phyloP scores from a whole-genome alignment of 1,140 invertebrate genomes.

The Musca domestica region DNA sequence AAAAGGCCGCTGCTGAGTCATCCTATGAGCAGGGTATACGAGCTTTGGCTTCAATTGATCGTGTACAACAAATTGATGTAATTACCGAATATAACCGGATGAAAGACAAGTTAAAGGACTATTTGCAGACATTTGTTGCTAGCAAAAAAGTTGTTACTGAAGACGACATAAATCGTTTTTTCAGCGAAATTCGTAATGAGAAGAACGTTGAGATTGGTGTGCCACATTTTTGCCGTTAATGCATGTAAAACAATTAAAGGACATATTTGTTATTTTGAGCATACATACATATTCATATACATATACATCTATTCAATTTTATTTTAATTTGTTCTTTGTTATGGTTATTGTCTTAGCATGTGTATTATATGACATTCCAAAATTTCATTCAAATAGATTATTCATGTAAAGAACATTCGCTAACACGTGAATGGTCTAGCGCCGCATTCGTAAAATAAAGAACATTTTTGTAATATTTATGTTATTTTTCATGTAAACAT shows the following conservation, averaged over 20 bases:
- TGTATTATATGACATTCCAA: too few species aligned
- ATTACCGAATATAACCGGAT: conserved; percentile 84
- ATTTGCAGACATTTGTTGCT: conserved; percentile 82
- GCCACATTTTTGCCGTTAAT: conserved; percentile 70
- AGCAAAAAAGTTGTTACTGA: conserved; percentile 82
- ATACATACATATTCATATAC: not conserved
- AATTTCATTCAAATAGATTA: not conserved
- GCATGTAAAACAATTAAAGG: not conserved
- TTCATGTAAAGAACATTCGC: too few species aligned
- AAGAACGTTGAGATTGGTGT: conserved; percentile 60
- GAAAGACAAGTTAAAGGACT: conserved; percentile 80
- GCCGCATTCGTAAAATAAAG: too few species aligned
- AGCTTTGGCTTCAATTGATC: conserved; percentile 73
- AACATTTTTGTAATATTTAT: too few species aligned
- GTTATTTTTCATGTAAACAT: not conserved
- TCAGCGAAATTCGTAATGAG: conserved; percentile 76
- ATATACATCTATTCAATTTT: not conserved
- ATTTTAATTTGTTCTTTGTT: too few species aligned
- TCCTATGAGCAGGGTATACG: conserved; percentile 75
- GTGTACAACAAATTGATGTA: conserved; percentile 80
- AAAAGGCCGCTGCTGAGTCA: conserved; percentile 55
- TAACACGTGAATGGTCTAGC: too few species aligned
- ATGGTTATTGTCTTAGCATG: too few species aligned
- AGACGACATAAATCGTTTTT: conserved; percentile 90
- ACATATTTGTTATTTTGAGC: not conserved